Evolutionary conservation across 1,140 invertebrate species (phyloP).

Genomic region (Brachionus plicatilis): DNA sequence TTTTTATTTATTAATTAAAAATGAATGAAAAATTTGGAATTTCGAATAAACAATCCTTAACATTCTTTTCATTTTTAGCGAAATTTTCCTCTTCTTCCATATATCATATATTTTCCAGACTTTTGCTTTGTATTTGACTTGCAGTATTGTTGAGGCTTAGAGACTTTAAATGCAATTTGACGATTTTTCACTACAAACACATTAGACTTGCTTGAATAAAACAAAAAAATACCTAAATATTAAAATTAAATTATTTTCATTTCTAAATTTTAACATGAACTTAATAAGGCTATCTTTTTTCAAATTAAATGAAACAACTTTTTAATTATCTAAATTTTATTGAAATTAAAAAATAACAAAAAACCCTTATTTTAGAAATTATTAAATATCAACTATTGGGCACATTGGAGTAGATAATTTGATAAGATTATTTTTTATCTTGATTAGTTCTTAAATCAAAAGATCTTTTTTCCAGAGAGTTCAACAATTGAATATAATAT

Average conservation of each 20-base stretch:
- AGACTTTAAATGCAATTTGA: neutral
- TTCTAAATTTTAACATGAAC: neutral
- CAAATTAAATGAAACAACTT: neutral
- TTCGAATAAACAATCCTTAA: too few relatives aligned
- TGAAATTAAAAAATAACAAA: neutral
- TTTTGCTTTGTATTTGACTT: too few relatives aligned
- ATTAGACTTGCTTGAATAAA: too few relatives aligned
- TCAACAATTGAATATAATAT: neutral
- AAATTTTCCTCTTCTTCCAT: too few relatives aligned
- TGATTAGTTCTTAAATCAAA: neutral
- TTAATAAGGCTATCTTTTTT: neutral
- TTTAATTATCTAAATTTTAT: neutral
- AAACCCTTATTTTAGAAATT: neutral
- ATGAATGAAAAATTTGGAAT: too few relatives aligned
- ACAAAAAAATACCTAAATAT: neutral
- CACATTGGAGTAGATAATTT: constrained; percentile 20
- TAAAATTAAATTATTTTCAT: neutral
- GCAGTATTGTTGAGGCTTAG: neutral
- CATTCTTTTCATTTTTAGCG: too few relatives aligned
- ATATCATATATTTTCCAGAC: too few relatives aligned
- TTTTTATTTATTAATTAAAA: too few relatives aligned
- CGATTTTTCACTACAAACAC: neutral
- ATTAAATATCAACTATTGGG: neutral
- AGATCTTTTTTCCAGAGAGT: neutral
- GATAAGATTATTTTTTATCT: too few relatives aligned